Percentiles rank a stretch among this genome's conserved stretches.
Evolutionary conservation across 2,888 invertebrate species (phyloP).

Genomic region (Scaptomyza cyrtandrae): DNA sequence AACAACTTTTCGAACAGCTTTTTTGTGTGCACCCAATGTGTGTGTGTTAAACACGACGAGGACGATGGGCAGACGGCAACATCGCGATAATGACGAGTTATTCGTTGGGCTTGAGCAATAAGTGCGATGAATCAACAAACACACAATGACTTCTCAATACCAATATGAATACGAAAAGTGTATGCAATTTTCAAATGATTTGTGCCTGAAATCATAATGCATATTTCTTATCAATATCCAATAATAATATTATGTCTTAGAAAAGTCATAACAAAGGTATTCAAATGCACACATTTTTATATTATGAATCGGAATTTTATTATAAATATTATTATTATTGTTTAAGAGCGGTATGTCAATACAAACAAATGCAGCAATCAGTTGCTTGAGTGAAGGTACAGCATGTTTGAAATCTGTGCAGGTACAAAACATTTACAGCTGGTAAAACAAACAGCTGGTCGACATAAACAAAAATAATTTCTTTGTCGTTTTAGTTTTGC

Average conservation of each 20-base stretch:
- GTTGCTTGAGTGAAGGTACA: background rate
- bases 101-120: conserved; percentile 45
- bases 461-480: conserved; percentile 23
- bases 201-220: background rate
- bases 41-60: conserved; percentile 22
- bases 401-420: background rate
- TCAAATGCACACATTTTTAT: background rate
- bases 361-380: background rate
- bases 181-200: conserved; percentile 14
- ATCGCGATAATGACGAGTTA: conserved; percentile 48
- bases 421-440: conserved; percentile 22
- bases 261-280: background rate
- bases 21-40: conserved; percentile 37
- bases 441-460: conserved; percentile 42
- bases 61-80: conserved; percentile 51
- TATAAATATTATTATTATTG: conserved; percentile 12
- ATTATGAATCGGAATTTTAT: background rate
- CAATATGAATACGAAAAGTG: conserved; percentile 2
- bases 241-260: background rate
- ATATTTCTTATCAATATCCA: background rate
- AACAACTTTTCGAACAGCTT: conserved; percentile 71
- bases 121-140: conserved; percentile 40
- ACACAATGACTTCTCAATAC: conserved; percentile 26
- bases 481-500: conserved; percentile 18
- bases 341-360: conserved; percentile 1